These are phyloP conservation scores for Phengaris arion DNA, from an alignment of 2,888 invertebrate genomes.

Conservation along the genomic window DNA sequence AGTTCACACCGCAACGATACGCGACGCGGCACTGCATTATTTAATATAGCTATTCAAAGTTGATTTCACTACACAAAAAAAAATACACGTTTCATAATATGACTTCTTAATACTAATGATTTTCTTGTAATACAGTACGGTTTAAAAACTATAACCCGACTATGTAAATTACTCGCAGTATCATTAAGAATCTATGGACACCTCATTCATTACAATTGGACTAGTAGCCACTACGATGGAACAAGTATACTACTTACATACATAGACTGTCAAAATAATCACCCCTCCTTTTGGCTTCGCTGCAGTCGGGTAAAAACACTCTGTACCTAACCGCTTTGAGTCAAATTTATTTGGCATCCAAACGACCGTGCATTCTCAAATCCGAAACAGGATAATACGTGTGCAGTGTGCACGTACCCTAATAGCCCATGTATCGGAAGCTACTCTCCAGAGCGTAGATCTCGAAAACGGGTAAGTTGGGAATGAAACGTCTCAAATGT, in stretches of 20 bases:
- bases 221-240: no score
- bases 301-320: neutral
- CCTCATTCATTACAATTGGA: no score
- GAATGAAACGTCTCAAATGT: conserved; percentile 28
- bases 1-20: neutral
- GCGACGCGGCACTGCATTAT: no score
- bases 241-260: no score
- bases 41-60: neutral
- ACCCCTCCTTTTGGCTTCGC: no score
- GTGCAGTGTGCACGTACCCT: conserved; percentile 23
- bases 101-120: neutral
- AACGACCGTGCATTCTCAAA: conserved; percentile 3
- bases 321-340: neutral
- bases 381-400: conserved; percentile 17
- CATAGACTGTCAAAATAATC: no score
- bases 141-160: neutral
- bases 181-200: no score
- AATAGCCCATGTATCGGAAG: conserved; percentile 27
- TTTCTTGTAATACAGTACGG: neutral
- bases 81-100: neutral
- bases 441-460: conserved; percentile 27
- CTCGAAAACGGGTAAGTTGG: conserved; percentile 21
- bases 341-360: conserved; percentile 12
- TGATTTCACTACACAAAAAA: no score
- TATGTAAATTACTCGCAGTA: no score